phyloP scores from a whole-genome alignment of 2,888 invertebrate species.

The Apamea monoglypha region DNA sequence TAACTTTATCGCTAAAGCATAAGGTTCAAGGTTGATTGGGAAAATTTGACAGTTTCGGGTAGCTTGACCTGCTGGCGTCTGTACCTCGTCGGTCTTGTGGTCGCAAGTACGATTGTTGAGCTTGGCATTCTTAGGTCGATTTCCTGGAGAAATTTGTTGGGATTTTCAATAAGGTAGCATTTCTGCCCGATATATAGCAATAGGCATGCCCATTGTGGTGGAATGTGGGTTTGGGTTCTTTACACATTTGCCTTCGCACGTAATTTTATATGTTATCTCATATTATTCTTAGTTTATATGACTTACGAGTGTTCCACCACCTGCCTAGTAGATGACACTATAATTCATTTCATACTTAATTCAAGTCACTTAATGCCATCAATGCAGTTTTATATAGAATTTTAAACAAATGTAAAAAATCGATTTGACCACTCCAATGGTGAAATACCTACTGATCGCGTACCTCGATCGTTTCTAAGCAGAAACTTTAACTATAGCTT shows the following conservation, averaged over 20 bases:
- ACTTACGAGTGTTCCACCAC: no score
- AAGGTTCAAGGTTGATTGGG: no score
- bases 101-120: background rate
- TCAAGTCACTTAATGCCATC: no score
- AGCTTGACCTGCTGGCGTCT: no score
- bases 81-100: background rate
- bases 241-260: background rate
- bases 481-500: constrained; percentile 5
- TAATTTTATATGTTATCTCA: background rate
- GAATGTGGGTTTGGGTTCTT: background rate
- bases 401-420: no score
- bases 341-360: no score
- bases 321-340: no score
- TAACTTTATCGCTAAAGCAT: no score
- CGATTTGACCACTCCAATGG: no score
- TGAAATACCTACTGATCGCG: background rate
- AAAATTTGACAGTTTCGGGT: no score
- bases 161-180: background rate
- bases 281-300: no score
- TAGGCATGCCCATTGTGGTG: background rate
- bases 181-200: background rate
- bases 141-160: background rate
- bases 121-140: background rate
- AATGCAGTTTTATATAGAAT: no score
- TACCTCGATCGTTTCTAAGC: background rate